phyloP scores from a whole-genome alignment of 1,140 invertebrate genomes.

The Euglossa dilemma region DNA sequence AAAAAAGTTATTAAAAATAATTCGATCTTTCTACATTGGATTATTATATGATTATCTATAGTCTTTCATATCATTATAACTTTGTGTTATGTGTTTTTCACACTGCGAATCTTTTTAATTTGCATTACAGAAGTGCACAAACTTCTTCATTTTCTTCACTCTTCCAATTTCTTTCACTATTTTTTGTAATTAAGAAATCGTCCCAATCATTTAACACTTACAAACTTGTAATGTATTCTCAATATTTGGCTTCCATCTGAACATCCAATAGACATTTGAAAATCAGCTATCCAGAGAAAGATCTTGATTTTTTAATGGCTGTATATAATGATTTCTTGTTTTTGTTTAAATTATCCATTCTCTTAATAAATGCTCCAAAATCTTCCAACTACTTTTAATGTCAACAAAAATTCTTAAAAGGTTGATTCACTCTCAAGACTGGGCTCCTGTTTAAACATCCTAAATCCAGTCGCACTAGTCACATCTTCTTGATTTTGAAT shows the following conservation, averaged over 20 bases:
- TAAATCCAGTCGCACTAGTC: constrained; percentile 71
- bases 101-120: background rate
- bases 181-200: no score
- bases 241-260: background rate
- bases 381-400: background rate
- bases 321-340: background rate
- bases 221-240: background rate
- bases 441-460: constrained; percentile 79
- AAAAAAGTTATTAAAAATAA: no score
- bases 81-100: background rate
- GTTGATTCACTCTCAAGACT: constrained; percentile 77
- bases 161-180: background rate
- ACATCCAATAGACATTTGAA: no score
- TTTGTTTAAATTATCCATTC: background rate
- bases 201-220: background rate
- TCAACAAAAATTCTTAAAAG: constrained; percentile 60
- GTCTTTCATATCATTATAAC: no score
- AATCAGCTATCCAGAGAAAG: background rate
- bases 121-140: background rate
- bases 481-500: constrained; percentile 70
- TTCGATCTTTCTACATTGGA: no score
- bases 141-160: background rate
- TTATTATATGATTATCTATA: no score
- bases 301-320: background rate
- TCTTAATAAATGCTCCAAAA: background rate